Percentiles rank a stretch among this genome's conserved stretches.
These are phyloP conservation scores for Sinosuthora webbiana DNA, from an alignment of 2,113 vertebrate genomes.

Conservation along the genomic window DNA sequence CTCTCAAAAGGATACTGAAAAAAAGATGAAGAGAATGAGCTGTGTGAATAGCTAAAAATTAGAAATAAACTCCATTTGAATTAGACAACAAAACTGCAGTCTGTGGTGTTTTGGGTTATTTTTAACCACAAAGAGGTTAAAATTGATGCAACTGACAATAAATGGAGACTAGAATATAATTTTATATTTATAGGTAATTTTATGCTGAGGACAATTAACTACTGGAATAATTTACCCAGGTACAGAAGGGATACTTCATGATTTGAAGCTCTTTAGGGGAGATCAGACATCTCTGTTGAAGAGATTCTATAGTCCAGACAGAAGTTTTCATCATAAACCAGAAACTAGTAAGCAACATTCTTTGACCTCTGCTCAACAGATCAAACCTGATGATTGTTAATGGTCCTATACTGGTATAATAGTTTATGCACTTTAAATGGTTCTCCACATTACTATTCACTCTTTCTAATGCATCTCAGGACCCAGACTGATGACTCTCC, in stretches of 20 bases:
- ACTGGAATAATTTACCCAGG: not conserved
- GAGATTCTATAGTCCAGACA: not conserved
- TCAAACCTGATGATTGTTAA: not conserved
- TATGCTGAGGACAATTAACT: not conserved
- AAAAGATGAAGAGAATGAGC: not conserved
- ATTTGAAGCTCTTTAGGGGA: not conserved
- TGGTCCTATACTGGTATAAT: not conserved
- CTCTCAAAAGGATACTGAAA: not conserved
- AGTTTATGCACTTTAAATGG: not conserved
- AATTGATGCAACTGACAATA: not conserved
- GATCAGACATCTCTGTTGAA: not conserved
- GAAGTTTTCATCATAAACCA: not conserved
- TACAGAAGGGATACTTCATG: not conserved
- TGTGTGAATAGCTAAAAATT: not conserved
- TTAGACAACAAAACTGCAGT: not conserved
- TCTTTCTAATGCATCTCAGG: not conserved
- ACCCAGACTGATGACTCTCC: not conserved
- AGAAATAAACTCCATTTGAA: not conserved
- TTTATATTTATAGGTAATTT: not conserved
- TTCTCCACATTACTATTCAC: not conserved
- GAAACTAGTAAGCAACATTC: not conserved
- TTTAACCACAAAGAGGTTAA: not conserved
- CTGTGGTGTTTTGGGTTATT: not conserved
- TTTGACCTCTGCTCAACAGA: not conserved
- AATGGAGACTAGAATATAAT: not conserved